phyloP scores from a whole-genome alignment of 2,113 vertebrate species.

The Oplegnathus fasciatus region DNA sequence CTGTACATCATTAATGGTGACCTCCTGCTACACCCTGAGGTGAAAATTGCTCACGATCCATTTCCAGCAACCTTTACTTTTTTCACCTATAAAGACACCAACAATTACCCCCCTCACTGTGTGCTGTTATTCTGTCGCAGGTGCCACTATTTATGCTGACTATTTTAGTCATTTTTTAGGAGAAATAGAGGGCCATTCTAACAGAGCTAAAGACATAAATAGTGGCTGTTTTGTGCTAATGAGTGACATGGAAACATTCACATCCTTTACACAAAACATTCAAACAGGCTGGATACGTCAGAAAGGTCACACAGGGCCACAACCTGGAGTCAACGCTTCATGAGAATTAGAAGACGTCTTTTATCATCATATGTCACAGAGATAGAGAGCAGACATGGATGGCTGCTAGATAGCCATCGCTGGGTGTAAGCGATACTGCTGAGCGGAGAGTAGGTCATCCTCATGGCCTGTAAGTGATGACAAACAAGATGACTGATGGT shows the following conservation, averaged over 20 bases:
- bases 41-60: not conserved
- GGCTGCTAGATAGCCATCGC: conserved; percentile 71
- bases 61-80: conserved; percentile 5
- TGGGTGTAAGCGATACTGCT: conserved; percentile 70
- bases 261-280: conserved; percentile 49
- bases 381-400: conserved; percentile 66
- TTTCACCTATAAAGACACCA: not conserved
- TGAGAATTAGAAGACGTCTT: conserved; percentile 66
- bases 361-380: conserved; percentile 57
- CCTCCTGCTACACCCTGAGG: not conserved
- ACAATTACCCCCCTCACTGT: not conserved
- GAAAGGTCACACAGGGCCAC: conserved; percentile 28
- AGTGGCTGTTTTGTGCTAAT: conserved; percentile 36
- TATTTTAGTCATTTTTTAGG: not conserved
- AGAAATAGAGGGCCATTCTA: conserved; percentile 14
- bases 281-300: conserved; percentile 20
- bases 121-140: not conserved
- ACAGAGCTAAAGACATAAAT: conserved; percentile 40
- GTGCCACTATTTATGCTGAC: conserved; percentile 32
- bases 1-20: not conserved
- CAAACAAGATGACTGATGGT: conserved; percentile 57
- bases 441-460: conserved; percentile 60
- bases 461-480: conserved; percentile 69
- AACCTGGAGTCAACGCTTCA: conserved; percentile 49
- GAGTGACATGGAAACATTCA: conserved; percentile 43